A percentile compares a stretch with the other conserved stretches of the same genome.
Conservation (phyloP, 2,113 vertebrate genomes). For the Pluvianellus socialis region DNA sequence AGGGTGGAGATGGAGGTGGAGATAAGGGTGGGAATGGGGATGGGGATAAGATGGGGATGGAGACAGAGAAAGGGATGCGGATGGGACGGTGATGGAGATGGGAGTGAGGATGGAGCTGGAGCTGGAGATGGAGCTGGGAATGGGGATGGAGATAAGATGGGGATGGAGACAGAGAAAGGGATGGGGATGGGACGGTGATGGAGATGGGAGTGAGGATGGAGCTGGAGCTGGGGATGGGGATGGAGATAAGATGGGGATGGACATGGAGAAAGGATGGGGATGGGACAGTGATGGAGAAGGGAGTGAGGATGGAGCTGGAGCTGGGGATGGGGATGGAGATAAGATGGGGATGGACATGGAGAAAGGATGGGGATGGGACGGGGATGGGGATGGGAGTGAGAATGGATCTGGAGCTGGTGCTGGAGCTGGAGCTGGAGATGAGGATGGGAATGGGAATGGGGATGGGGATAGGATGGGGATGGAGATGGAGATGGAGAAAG, state of each 20-base stretch:
- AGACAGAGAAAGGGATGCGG: too few species aligned
- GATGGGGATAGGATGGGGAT: not conserved
- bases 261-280: not conserved
- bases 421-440: accelerated
- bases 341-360: too few species aligned
- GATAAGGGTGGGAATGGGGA: not conserved
- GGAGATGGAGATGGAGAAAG: too few species aligned
- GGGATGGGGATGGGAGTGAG: accelerated
- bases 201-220: too few species aligned
- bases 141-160: too few species aligned
- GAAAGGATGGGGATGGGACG: not conserved
- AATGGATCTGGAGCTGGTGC: too few species aligned
- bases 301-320: accelerated
- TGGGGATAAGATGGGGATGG: too few species aligned
- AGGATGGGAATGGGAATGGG: accelerated
- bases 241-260: not conserved
- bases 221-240: not conserved
- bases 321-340: accelerated
- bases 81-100: not conserved
- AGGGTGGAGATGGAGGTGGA: not conserved
- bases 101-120: too few species aligned
- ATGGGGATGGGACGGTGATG: not conserved
- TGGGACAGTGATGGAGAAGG: too few species aligned
- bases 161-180: too few species aligned
- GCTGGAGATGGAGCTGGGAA: too few species aligned